phyloP scores from a whole-genome alignment of 2,797 vertebrate genomes.

The Oreortyx pictus region DNA sequence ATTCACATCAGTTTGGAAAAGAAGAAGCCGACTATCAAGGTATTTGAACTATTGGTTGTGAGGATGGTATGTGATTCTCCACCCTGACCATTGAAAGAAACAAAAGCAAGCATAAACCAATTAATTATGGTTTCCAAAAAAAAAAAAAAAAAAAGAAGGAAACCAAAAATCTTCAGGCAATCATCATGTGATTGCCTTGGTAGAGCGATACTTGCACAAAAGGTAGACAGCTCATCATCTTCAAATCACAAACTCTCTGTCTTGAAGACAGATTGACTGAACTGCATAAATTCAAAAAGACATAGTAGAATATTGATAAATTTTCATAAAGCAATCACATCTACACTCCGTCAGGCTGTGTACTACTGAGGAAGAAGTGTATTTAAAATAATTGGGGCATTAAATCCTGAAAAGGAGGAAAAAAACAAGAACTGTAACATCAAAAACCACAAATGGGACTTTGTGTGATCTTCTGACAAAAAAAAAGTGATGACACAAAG shows the following conservation, averaged over 20 bases:
- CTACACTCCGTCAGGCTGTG: neutral
- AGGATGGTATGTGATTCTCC: rapidly evolving
- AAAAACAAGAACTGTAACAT: neutral
- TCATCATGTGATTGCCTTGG: neutral
- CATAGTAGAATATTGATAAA: neutral
- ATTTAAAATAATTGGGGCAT: neutral
- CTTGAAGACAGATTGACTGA: neutral
- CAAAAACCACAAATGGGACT: neutral
- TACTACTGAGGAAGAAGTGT: neutral
- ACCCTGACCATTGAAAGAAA: neutral
- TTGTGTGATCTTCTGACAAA: neutral
- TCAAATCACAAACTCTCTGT: neutral
- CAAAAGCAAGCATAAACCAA: neutral
- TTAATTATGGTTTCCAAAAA: too few relatives aligned
- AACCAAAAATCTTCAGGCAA: neutral
- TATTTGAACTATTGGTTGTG: neutral
- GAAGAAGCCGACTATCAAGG: neutral
- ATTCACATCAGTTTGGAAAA: neutral
- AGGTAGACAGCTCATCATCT: neutral
- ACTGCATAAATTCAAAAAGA: neutral
- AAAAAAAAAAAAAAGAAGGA: neutral
- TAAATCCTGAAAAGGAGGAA: neutral
- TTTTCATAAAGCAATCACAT: neutral
- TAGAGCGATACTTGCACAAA: neutral
- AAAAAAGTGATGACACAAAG: neutral